Evolutionary conservation across 2,888 invertebrate genomes (phyloP).

Genomic region (Leptura quadrifasciata): DNA sequence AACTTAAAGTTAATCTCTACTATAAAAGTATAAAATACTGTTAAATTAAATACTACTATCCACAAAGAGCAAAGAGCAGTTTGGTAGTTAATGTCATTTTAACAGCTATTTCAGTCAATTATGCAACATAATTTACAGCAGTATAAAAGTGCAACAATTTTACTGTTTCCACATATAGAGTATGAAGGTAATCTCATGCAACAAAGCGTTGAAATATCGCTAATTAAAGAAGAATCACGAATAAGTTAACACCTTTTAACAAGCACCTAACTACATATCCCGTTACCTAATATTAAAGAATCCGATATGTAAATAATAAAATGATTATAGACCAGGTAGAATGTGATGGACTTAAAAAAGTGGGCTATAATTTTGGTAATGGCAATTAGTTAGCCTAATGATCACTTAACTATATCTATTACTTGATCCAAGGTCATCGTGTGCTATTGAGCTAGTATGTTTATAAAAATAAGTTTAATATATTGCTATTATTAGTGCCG

Average conservation of each 20-base stretch:
- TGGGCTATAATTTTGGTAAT: conserved; percentile 20
- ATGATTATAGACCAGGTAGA: background rate
- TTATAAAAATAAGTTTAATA: too few species aligned
- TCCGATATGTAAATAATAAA: conserved; percentile 10
- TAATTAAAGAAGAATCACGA: background rate
- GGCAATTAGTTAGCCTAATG: background rate
- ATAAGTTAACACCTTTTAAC: background rate
- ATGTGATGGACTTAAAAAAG: conserved; percentile 4
- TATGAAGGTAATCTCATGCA: background rate
- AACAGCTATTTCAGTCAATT: too few species aligned
- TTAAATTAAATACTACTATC: too few species aligned
- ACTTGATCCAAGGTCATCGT: background rate
- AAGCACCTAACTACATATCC: background rate
- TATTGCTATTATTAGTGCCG: too few species aligned
- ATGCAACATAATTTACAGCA: too few species aligned
- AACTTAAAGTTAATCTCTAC: too few species aligned
- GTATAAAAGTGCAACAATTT: too few species aligned
- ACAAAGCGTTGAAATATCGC: background rate
- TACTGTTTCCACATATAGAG: conserved; percentile 2
- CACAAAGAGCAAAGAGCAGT: too few species aligned
- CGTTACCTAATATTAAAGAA: conserved; percentile 20
- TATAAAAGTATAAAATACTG: too few species aligned
- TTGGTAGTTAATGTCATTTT: too few species aligned
- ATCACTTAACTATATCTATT: conserved; percentile 11
- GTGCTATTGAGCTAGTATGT: background rate